These are phyloP conservation scores for Zaprionus lineosus DNA, from an alignment of 2,888 invertebrate species.

Conservation along the genomic window DNA sequence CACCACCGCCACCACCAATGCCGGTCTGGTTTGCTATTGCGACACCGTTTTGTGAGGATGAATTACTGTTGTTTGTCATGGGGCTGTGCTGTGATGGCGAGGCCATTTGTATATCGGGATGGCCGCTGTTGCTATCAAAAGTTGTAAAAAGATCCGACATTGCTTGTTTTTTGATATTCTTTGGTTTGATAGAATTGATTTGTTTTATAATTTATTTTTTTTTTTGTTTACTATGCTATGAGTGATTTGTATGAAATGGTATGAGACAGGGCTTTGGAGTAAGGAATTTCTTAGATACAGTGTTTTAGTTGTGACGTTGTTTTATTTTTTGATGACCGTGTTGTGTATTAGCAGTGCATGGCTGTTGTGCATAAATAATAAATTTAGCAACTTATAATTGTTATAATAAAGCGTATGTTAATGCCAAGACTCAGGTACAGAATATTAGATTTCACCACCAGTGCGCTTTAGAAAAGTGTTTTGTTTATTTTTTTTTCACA, in stretches of 20 bases:
- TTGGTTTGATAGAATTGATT: background rate
- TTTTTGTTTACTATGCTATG: constrained; percentile 12
- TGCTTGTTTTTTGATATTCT: constrained; percentile 53
- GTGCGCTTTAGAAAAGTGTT: too few species aligned
- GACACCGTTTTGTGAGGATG: constrained; percentile 66
- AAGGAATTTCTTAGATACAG: too few species aligned
- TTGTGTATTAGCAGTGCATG: too few species aligned
- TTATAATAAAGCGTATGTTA: too few species aligned
- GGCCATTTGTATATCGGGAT: constrained; percentile 78
- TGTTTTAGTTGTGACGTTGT: too few species aligned
- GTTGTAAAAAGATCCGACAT: constrained; percentile 82
- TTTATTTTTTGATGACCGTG: too few species aligned
- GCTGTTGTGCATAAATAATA: too few species aligned
- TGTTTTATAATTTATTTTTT: constrained; percentile 2
- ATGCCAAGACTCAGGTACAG: too few species aligned
- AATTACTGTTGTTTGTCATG: constrained; percentile 68
- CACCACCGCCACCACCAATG: constrained; percentile 26
- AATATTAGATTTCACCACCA: background rate
- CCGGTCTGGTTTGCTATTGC: constrained; percentile 29
- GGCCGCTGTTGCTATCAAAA: constrained; percentile 79
- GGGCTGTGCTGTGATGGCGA: constrained; percentile 82
- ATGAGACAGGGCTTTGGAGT: too few species aligned
- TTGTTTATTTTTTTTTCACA: background rate
- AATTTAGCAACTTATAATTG: too few species aligned
- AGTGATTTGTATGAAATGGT: too few species aligned